Percentiles rank a stretch among this genome's conserved stretches.
phyloP scores from a whole-genome alignment of 2,888 invertebrate species.

The Prenolepis imparis region DNA sequence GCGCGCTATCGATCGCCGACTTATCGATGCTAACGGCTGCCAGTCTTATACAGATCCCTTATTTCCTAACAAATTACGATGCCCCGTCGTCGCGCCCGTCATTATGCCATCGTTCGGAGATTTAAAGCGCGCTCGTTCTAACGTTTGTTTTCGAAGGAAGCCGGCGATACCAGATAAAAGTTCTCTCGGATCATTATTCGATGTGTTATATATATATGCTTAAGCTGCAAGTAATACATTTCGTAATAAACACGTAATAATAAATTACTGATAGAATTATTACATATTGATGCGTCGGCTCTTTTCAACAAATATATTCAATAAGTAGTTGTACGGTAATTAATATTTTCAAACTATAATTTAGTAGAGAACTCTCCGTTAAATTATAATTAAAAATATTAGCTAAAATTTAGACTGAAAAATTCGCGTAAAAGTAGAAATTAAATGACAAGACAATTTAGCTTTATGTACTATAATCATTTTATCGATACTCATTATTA shows the following conservation, averaged over 20 bases:
- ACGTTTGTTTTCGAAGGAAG: conserved; percentile 28
- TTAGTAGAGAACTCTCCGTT: too few species aligned
- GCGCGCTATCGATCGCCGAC: conserved; percentile 45
- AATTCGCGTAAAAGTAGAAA: not conserved
- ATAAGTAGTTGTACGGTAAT: not conserved
- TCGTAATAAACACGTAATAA: not conserved
- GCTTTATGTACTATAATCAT: not conserved
- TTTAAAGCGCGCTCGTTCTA: conserved; percentile 34
- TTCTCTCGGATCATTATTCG: not conserved
- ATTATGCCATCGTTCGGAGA: conserved; percentile 32
- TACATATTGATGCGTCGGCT: not conserved
- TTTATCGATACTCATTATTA: not conserved
- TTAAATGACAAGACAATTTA: not conserved
- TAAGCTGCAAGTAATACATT: not conserved
- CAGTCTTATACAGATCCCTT: conserved; percentile 48
- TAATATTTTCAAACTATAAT: too few species aligned
- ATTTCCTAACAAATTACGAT: conserved; percentile 53
- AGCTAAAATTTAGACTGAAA: not conserved
- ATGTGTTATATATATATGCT: not conserved
- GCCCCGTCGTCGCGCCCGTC: conserved; percentile 36
- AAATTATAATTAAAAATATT: too few species aligned
- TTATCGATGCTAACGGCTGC: conserved; percentile 49
- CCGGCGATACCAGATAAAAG: not conserved
- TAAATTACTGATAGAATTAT: not conserved
- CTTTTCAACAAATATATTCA: not conserved